Conservation (phyloP, 2,888 invertebrate genomes). For the Pseudococcus viburni region DNA sequence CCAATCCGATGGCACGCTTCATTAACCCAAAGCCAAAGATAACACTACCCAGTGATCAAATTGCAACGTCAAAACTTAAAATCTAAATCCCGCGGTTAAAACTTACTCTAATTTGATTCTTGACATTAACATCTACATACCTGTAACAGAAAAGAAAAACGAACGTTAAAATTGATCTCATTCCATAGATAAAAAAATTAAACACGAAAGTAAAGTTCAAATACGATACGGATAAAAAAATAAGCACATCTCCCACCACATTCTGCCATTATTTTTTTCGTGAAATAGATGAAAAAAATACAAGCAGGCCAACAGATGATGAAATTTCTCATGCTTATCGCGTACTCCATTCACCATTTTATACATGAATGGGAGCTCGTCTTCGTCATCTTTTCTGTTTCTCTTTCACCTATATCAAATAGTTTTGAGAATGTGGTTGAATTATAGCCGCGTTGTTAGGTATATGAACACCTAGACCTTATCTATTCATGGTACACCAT, state of each 20-base stretch:
- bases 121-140: not conserved
- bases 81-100: not conserved
- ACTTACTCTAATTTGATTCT: not conserved
- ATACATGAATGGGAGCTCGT: constrained; percentile 5
- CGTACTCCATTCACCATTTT: not conserved
- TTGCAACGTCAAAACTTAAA: not conserved
- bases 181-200: not conserved
- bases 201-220: not conserved
- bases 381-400: no score
- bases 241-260: not conserved
- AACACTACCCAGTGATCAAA: not conserved
- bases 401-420: not conserved
- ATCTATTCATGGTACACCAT: not conserved
- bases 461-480: not conserved
- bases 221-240: not conserved
- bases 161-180: not conserved
- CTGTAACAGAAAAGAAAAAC: not conserved
- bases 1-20: not conserved
- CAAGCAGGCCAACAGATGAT: not conserved
- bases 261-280: not conserved
- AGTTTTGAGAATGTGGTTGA: constrained; percentile 6
- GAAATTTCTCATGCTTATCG: constrained; percentile 19
- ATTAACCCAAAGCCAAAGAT: constrained; percentile 9
- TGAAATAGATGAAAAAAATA: not conserved
- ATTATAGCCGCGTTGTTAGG: not conserved